phyloP scores from a whole-genome alignment of 1,140 invertebrate genomes.

The Drosophila ironensis region DNA sequence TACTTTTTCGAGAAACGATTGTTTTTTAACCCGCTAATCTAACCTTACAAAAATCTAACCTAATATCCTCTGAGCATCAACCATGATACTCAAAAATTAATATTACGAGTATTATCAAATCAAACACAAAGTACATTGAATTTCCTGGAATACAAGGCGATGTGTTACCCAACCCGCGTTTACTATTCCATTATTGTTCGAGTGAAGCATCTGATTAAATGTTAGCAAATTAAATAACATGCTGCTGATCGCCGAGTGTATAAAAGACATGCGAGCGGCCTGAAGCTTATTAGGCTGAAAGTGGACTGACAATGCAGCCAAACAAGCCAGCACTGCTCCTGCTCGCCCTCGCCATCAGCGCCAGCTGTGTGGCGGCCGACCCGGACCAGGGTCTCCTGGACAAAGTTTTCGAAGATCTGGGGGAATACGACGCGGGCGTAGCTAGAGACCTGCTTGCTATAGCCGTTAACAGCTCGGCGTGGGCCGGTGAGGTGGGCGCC shows the following conservation, averaged over 20 bases:
- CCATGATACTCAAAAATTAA: too few species aligned
- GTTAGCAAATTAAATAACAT: slow-evolving; percentile 47
- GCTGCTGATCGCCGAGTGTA: slow-evolving; percentile 23
- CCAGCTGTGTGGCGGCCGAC: slow-evolving; percentile 15
- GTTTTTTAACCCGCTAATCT: too few species aligned
- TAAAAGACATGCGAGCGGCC: slow-evolving; percentile 21
- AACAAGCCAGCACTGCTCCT: slow-evolving; percentile 47
- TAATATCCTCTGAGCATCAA: too few species aligned
- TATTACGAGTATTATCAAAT: too few species aligned
- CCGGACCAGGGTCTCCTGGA: slow-evolving; percentile 6
- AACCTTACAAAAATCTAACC: too few species aligned
- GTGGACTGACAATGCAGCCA: slow-evolving; percentile 39
- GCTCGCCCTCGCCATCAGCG: slow-evolving; percentile 42
- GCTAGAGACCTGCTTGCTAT: background rate
- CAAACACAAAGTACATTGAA: too few species aligned
- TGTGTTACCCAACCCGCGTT: slow-evolving; percentile 21
- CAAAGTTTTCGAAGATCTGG: slow-evolving; percentile 11
- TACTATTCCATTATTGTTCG: slow-evolving; percentile 2
- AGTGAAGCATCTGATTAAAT: slow-evolving; percentile 52
- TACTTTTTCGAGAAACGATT: too few species aligned
- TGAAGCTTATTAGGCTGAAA: slow-evolving; percentile 15
- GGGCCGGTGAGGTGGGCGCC: background rate
- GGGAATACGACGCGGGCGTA: slow-evolving; percentile 10
- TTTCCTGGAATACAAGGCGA: too few species aligned
- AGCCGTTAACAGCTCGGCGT: slow-evolving; percentile 1